Evolutionary conservation across 2,113 vertebrate species (phyloP).

Genomic region (Microcebus griseorufus): DNA sequence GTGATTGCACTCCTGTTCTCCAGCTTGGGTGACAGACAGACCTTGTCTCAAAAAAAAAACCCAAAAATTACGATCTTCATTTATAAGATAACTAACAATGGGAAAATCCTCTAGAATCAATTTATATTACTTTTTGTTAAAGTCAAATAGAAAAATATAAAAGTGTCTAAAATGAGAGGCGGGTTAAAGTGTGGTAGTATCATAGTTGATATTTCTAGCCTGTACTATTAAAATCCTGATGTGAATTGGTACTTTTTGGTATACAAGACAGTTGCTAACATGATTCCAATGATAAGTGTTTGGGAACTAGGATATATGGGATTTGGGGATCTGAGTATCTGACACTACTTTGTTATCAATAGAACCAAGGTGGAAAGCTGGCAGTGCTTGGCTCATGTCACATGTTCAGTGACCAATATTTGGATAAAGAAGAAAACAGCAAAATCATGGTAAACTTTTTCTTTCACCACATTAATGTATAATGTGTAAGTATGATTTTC

Average conservation of each 20-base stretch:
- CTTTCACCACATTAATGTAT: not conserved
- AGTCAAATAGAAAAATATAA: not conserved
- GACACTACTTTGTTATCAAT: constrained; percentile 52
- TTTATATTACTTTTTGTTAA: not conserved
- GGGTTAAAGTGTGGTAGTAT: not conserved
- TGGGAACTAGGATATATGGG: not conserved
- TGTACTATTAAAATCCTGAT: not conserved
- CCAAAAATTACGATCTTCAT: not conserved
- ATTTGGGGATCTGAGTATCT: not conserved
- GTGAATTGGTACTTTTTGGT: not conserved
- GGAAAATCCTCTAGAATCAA: not conserved
- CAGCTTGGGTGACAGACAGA: not conserved
- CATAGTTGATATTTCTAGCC: not conserved
- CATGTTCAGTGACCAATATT: constrained; percentile 97
- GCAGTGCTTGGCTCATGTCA: constrained; percentile 96
- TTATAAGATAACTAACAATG: not conserved
- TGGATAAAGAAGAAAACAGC: constrained; percentile 98
- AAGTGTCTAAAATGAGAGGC: constrained; percentile 7
- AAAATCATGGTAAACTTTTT: constrained; percentile 93
- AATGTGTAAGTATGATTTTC: not conserved
- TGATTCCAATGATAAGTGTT: not conserved
- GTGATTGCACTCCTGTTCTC: not conserved
- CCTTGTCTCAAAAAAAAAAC: not conserved
- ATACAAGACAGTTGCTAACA: not conserved
- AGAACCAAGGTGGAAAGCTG: constrained; percentile 92